Evolutionary conservation across 2,888 invertebrate species (phyloP), one percentile per base, ranked within the genome.

Genomic region (Plagodis pulveraria): DNA sequence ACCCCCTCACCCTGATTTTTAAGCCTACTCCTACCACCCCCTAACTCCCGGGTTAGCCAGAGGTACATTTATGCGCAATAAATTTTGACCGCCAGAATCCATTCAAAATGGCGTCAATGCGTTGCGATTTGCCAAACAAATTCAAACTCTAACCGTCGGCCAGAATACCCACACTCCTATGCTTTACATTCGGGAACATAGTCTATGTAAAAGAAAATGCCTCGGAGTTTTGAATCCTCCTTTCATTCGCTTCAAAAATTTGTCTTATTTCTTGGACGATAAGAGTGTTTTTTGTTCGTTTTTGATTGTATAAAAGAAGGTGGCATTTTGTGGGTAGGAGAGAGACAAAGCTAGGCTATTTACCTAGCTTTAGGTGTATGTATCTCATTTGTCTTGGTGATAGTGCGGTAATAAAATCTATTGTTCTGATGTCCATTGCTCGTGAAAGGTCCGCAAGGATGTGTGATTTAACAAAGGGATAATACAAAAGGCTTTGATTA

Each of bases 51-150:
- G 89, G 91, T 91, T 92, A 91, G 91, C 90, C 87, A 78, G 89
- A 89, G 91, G 86, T 91, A 91, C 92, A 91, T 91, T 92, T 92
- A 92, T 91, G 91, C 91, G 88, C 91, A 91, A 92, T 92, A 92
- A 92, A 92, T 92, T 92, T 91, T 90, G 89, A 90, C 90, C 89
- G 84, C 85, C 83, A 71, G 74, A 80, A 74, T 78, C 80, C 79
- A 77, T 76, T 71, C 82, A 80, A 86, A 91, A 90, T 83, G 86
- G 77, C 86, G 72, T 80, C 78, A 87, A 76, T 80, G 69, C 86
- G 58, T 48, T 52, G 42, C 47, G 57, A 49, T 22, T 55, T 40
- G 56, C 44, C 64, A 67, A 47, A n/a, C 62, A 59, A 89, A 84
- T 78, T 63, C 58, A 52, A 53, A 75, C 82, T 70, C 64, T 84